Base-by-base conservation (phyloP, 2,888 invertebrate species). In the Cyclophora punctaria region DNA sequence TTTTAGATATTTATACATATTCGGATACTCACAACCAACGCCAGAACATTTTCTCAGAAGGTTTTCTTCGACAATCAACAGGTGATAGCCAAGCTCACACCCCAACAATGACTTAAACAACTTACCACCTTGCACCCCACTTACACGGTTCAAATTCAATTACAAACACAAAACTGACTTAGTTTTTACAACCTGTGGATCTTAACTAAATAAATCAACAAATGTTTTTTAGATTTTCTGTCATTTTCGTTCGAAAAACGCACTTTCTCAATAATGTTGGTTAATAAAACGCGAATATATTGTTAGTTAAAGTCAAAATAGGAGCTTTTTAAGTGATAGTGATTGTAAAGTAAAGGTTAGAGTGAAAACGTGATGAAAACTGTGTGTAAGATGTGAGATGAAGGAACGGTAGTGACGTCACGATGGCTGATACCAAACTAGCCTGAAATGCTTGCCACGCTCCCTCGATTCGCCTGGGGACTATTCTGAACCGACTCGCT, bases 401-500 rank as follows among this genome's bases (percentile, higher is more conserved):
- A 60, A 63, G 66, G 63, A 70, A 69, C 80, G 78, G 75, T 80
- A 64, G 74, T 77, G 86, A 81, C 83, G 83, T 82, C 82, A 78
- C 85, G 83, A 69, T 66, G 63, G 83, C 84, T 78, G 85, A 77
- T 83, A 83, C 79, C 83, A 83, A 84, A 88, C 87, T 88, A 87
- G 83, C 76, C 79, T 76, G 86, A 82, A 80, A 83, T 81, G 83
- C 82, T 84, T 83, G 79, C 81, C 77, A 78, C 81, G 78, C 82
- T 83, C 83, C 74, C 82, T 78, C 80, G 75, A 78, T 73, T 78
- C 67, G 65, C 69, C 69, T 66, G 69, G 65, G 66, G 86, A 72
- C 57, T 71, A 87, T 87, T 87, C 87, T 79, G 78, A 79, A 71
- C 79, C 20, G 20, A 20, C 20, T 20, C 66, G 59, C 44, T 53